Base-by-base conservation (phyloP, 2,797 vertebrate genomes). In the Decapterus maruadsi region DNA sequence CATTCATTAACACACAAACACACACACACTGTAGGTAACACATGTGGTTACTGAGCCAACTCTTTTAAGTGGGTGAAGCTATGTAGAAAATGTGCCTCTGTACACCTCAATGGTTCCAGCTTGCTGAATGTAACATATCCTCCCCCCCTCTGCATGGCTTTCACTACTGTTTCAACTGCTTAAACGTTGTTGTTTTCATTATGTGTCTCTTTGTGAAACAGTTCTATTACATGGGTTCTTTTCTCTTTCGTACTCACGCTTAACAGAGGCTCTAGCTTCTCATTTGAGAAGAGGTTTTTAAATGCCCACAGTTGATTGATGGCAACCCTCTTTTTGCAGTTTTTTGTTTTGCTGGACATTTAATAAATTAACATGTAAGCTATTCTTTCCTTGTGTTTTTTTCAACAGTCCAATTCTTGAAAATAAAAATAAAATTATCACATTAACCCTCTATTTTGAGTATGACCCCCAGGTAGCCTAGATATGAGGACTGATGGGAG, bases 51-150 rank as follows among this genome's bases (percentile, higher is more conserved):
- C 77, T 85, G 78, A 85, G 81, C 64, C n/a, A n/a, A 73, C 63
- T 74, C 5, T 81, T 75, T 76, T 29, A 79, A 63, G 38, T 87
- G 63, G 82, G 60, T 89, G 59, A 87, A 90, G 59, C 76, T 80
- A 78, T 82, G 65, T 77, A 77, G 31, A 90, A 82, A 82, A 88
- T 77, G 90, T 93, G 91, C 92, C 91, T 94, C 88, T 66, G 75
- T 90, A 83, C 67, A 86, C 81, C 80, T 87, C 36, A 31, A 93
- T 91, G 90, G 90, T 92, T 93, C 90, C 91, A 93, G 89, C 87
- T 91, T 87, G 81, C 88, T 93, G 90, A 94, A 93, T 92, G 90
- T 93, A 91, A 89, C 20, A 72, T 71, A 71, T 70, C 53, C 45
- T 76, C 26, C 55, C 78, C 78, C 34, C 45, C 40, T 74, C 68